Evolutionary conservation across 2,888 invertebrate species (phyloP).

Genomic region (Leptinotarsa tumamoca): DNA sequence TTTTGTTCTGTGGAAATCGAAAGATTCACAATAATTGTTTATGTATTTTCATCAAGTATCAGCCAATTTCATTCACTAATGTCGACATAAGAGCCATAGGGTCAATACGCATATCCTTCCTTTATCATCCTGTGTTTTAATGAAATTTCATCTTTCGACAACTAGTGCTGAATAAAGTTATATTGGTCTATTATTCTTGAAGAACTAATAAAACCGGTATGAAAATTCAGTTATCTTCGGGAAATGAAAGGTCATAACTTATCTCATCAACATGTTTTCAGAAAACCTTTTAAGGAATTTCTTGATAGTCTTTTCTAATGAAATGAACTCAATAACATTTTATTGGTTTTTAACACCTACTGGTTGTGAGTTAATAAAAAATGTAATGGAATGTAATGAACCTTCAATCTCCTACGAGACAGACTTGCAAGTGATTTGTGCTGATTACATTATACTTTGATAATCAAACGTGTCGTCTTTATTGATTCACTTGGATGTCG

Average conservation of each 20-base stretch:
- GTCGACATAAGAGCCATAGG: no score
- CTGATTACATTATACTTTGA: no score
- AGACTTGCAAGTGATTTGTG: no score
- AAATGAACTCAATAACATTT: slow-evolving; percentile 3
- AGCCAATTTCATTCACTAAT: no score
- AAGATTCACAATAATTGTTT: no score
- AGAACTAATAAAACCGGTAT: background rate
- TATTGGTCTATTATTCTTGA: background rate
- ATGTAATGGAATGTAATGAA: background rate
- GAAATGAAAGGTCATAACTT: slow-evolving; percentile 8
- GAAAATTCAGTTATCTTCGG: slow-evolving; percentile 2
- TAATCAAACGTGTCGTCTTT: no score
- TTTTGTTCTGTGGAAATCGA: no score
- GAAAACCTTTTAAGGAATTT: background rate
- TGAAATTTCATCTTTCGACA: background rate
- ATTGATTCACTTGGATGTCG: no score
- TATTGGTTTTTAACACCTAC: background rate
- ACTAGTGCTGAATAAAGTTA: background rate
- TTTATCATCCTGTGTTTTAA: background rate
- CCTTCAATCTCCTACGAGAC: background rate
- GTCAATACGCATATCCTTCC: background rate
- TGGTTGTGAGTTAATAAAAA: background rate
- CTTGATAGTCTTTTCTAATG: background rate
- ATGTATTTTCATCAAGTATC: no score
- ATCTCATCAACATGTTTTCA: background rate